Evolutionary conservation across 2,113 vertebrate species (phyloP).

Genomic region (Mustela nigripes): DNA sequence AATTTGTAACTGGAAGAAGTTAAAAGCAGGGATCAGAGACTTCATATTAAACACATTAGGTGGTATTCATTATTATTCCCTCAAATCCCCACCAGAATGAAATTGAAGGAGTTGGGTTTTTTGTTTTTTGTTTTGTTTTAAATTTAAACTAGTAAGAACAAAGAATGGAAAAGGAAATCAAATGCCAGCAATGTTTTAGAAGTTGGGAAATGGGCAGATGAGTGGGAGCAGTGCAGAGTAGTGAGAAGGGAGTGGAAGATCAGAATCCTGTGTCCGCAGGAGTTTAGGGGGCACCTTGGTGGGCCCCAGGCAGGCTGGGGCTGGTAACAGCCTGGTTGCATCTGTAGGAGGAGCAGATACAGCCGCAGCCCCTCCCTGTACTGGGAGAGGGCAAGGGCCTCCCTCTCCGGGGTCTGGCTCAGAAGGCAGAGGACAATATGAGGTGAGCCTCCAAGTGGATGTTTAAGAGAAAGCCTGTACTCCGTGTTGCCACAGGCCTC

Average conservation of each 20-base stretch:
- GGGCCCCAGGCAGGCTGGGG: neutral
- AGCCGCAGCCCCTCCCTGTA: neutral
- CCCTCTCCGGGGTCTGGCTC: fast-evolving
- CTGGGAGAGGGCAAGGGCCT: neutral
- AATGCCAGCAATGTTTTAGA: neutral
- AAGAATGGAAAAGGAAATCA: neutral
- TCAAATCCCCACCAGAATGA: neutral
- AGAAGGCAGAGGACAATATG: fast-evolving
- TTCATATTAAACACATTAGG: neutral
- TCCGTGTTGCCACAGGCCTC: neutral
- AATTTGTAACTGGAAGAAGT: neutral
- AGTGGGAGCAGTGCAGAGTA: neutral
- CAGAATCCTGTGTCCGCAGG: neutral
- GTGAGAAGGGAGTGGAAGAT: neutral
- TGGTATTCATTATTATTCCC: neutral
- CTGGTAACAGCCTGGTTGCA: neutral
- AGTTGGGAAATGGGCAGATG: neutral
- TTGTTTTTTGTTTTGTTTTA: neutral
- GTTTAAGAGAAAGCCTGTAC: neutral
- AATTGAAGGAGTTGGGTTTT: neutral
- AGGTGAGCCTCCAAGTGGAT: neutral
- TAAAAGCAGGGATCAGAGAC: neutral
- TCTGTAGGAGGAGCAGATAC: neutral
- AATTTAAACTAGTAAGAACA: neutral
- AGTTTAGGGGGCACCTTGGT: no score